Conservation (phyloP, 2,797 vertebrate species). For the Channa striata region DNA sequence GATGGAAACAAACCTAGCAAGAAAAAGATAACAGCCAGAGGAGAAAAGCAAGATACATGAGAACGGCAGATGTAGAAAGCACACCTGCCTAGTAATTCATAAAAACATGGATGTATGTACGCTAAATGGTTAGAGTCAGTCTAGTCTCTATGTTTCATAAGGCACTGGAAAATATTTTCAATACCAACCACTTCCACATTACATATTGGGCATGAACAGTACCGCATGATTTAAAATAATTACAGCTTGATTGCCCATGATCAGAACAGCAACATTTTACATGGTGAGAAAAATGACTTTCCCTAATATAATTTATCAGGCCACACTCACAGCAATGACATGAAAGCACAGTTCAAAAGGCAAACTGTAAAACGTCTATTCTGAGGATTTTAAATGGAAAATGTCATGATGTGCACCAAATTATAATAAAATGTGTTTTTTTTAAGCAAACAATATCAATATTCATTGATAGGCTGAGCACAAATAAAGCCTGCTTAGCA, state of each 20-base stretch:
- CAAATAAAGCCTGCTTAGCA: background rate
- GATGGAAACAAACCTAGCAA: constrained; percentile 19
- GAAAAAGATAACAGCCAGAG: background rate
- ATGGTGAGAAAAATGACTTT: background rate
- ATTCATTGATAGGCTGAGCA: constrained; percentile 10
- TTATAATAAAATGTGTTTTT: background rate
- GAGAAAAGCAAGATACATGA: background rate
- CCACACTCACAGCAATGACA: background rate
- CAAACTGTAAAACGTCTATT: constrained; percentile 22
- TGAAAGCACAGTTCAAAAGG: background rate
- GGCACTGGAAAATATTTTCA: constrained; percentile 57
- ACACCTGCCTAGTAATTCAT: constrained; percentile 34
- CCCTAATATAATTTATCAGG: background rate
- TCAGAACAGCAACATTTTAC: background rate
- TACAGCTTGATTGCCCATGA: constrained; percentile 10
- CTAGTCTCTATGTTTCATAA: constrained; percentile 23
- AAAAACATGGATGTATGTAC: background rate
- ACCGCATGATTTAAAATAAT: constrained; percentile 8
- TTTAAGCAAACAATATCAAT: background rate
- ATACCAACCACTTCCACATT: constrained; percentile 1
- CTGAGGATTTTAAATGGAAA: constrained; percentile 41
- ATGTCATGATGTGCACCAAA: background rate
- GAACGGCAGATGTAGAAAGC: background rate
- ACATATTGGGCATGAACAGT: background rate
- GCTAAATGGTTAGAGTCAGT: constrained; percentile 2